Conservation (phyloP, 2,797 vertebrate genomes). For the Vireo griseus region DNA sequence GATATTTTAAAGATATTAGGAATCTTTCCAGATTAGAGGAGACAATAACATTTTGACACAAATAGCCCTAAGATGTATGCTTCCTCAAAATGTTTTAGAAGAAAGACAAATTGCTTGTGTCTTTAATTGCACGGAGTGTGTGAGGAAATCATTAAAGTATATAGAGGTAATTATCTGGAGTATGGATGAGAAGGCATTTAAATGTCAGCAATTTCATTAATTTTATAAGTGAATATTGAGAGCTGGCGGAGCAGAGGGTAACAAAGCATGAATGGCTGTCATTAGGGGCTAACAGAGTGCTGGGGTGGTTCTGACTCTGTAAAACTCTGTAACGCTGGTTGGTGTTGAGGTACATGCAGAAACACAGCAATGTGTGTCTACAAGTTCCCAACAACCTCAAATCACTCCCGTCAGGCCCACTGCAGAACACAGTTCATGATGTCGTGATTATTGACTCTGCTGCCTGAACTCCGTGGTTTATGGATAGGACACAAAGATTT, state of each 20-base stretch:
- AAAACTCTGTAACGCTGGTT: not conserved
- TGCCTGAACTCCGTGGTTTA: not conserved
- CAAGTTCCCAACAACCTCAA: not conserved
- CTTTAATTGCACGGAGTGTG: not conserved
- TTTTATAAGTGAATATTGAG: not conserved
- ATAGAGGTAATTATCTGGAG: not conserved
- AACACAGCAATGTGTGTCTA: not conserved
- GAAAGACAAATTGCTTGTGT: not conserved
- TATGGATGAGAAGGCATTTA: conserved; percentile 1
- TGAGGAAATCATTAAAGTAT: not conserved
- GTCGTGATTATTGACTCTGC: not conserved
- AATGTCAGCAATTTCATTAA: not conserved
- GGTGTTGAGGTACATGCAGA: not conserved
- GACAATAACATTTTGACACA: not conserved
- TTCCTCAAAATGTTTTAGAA: not conserved
- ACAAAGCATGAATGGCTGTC: not conserved
- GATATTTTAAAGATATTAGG: not conserved
- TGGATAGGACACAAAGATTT: not conserved
- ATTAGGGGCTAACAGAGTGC: not conserved
- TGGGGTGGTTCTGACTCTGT: not conserved
- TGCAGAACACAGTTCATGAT: not conserved
- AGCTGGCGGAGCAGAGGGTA: not conserved
- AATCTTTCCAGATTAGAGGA: not conserved
- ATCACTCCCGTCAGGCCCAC: not conserved
- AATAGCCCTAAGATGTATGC: not conserved